Conservation (phyloP, 2,113 vertebrate genomes). For the Suncus etruscus region DNA sequence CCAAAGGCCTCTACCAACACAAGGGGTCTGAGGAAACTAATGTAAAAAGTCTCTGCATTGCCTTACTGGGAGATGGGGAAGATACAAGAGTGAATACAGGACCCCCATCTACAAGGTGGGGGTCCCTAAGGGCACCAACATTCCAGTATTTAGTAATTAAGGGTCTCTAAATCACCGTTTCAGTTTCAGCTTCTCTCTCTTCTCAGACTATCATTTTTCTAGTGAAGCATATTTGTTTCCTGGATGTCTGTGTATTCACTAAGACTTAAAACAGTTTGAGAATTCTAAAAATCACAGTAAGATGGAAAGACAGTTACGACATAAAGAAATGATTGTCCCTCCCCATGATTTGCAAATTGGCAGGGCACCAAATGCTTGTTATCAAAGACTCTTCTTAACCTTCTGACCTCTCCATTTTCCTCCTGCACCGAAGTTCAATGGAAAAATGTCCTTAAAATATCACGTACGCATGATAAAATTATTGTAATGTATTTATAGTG, state of each 20-base stretch:
- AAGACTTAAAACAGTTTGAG: conserved; percentile 9
- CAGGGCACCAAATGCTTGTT: conserved; percentile 15
- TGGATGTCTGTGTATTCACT: too few species aligned
- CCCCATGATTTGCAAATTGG: conserved; percentile 27
- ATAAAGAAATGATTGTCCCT: conserved; percentile 31
- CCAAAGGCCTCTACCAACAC: too few species aligned
- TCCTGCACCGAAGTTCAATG: conserved; percentile 28
- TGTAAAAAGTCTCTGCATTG: too few species aligned
- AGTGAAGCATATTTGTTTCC: too few species aligned
- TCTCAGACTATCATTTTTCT: too few species aligned
- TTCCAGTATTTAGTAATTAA: conserved; percentile 1
- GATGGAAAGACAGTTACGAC: conserved; percentile 51
- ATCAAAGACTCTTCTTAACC: conserved; percentile 52
- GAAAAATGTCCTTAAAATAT: conserved; percentile 10
- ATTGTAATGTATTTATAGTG: neutral
- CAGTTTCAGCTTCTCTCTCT: too few species aligned
- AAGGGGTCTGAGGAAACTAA: too few species aligned
- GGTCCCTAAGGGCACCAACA: too few species aligned
- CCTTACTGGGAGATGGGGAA: too few species aligned
- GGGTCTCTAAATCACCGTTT: neutral
- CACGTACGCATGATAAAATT: neutral
- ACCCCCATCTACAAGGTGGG: too few species aligned
- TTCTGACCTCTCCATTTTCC: conserved; percentile 57
- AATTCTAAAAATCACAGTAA: conserved; percentile 37
- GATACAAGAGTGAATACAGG: too few species aligned